A percentile compares a stretch with the other conserved stretches of the same genome.
These are phyloP conservation scores for Halichoeres trimaculatus DNA, from an alignment of 2,113 vertebrate genomes.

Conservation along the genomic window DNA sequence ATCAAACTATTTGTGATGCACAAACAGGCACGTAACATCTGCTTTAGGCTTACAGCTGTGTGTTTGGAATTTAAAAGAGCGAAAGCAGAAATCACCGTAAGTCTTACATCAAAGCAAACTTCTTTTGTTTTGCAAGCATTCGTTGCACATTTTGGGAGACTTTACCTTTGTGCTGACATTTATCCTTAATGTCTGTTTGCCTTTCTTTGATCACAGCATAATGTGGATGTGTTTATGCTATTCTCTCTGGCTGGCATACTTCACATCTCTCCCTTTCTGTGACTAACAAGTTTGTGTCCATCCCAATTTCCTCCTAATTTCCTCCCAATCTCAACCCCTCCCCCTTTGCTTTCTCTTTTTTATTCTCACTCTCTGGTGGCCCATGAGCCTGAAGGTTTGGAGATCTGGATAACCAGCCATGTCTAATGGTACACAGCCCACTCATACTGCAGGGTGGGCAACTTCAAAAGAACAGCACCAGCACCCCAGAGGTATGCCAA, in stretches of 20 bases:
- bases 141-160: slow-evolving; percentile 2
- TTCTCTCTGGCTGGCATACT: slow-evolving; percentile 6
- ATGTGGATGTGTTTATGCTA: slow-evolving; percentile 4
- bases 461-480: slow-evolving; percentile 75
- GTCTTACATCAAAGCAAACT: slow-evolving; percentile 47
- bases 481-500: slow-evolving; percentile 68
- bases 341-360: not conserved
- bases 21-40: slow-evolving; percentile 28
- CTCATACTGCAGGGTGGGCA: slow-evolving; percentile 72
- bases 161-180: not conserved
- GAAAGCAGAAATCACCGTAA: slow-evolving; percentile 4
- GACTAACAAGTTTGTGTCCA: slow-evolving; percentile 45
- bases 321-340: slow-evolving; percentile 41
- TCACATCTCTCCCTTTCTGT: slow-evolving; percentile 16
- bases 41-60: slow-evolving; percentile 21
- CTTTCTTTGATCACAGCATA: slow-evolving; percentile 27
- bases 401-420: slow-evolving; percentile 75
- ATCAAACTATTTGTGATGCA: slow-evolving; percentile 51
- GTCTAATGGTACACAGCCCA: slow-evolving; percentile 77
- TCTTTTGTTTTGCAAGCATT: slow-evolving; percentile 31
- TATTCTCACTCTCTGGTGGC: slow-evolving; percentile 60
- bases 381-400: slow-evolving; percentile 66
- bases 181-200: not conserved
- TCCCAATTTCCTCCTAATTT: slow-evolving; percentile 61
- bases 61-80: slow-evolving; percentile 21